These are phyloP conservation scores for Limnephilus marmoratus DNA, from an alignment of 2,888 invertebrate species.

Conservation along the genomic window DNA sequence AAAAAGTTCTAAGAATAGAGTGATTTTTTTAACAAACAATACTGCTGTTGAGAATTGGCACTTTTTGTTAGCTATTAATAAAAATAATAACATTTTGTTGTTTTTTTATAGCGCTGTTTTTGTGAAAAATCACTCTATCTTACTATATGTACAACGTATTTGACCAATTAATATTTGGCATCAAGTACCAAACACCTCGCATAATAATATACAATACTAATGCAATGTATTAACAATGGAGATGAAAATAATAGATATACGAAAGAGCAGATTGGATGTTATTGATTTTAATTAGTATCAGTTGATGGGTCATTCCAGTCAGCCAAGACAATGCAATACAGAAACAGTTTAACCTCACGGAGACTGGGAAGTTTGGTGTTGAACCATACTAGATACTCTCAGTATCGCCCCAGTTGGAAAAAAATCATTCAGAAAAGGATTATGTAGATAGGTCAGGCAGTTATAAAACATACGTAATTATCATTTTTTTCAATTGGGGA, in stretches of 20 bases:
- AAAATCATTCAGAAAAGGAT: neutral
- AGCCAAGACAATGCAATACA: constrained; percentile 18
- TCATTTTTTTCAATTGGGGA: no score
- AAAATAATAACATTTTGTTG: no score
- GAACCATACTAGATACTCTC: neutral
- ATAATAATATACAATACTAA: neutral
- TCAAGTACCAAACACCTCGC: neutral
- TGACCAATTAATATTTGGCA: neutral
- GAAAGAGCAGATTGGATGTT: neutral
- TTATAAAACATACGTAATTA: no score
- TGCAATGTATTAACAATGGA: neutral
- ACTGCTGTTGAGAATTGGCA: no score
- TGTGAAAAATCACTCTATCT: no score
- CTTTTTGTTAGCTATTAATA: no score
- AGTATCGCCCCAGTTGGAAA: neutral
- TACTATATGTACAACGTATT: no score
- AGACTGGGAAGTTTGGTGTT: neutral
- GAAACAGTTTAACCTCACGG: neutral
- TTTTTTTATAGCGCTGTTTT: no score
- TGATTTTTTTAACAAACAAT: no score
- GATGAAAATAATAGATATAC: constrained; percentile 17
- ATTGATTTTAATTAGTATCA: constrained; percentile 32
- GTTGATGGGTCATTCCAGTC: neutral
- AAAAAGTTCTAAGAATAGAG: no score
- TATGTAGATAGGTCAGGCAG: no score